Conservation (phyloP, 2,888 invertebrate species). For the Cerceris rybyensis region DNA sequence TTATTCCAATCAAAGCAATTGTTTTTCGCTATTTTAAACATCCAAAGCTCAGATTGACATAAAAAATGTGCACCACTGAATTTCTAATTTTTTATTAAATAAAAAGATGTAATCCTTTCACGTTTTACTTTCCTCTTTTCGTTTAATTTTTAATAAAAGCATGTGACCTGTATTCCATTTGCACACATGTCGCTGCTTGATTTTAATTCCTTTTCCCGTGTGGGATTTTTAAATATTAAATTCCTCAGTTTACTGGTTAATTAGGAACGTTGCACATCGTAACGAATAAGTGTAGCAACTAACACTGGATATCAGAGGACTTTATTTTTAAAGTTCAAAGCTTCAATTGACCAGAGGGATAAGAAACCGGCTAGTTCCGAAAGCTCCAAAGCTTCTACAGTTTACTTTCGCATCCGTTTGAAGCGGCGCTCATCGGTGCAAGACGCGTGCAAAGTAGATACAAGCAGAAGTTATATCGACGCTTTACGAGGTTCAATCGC, state of each 20-base stretch:
- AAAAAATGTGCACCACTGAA: too few relatives aligned
- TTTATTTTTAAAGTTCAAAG: conserved; percentile 47
- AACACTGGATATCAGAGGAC: background rate
- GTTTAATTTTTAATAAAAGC: too few relatives aligned
- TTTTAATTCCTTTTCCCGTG: too few relatives aligned
- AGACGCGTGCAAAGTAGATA: conserved; percentile 6
- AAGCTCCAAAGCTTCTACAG: conserved; percentile 26
- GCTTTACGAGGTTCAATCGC: conserved; percentile 23
- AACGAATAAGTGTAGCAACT: conserved; percentile 23
- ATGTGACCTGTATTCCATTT: too few relatives aligned
- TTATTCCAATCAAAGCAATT: too few relatives aligned
- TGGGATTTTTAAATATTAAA: too few relatives aligned
- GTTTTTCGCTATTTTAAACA: too few relatives aligned
- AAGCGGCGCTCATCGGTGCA: conserved; percentile 43
- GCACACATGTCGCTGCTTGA: too few relatives aligned
- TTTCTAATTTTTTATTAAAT: too few relatives aligned
- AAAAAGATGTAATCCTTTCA: too few relatives aligned
- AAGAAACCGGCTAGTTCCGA: conserved; percentile 2
- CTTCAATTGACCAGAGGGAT: conserved; percentile 7
- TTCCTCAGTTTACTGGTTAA: conserved; percentile 25
- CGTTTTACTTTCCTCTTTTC: too few relatives aligned
- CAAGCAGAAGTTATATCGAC: background rate
- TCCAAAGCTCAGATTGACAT: too few relatives aligned
- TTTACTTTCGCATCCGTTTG: conserved; percentile 53
- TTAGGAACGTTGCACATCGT: conserved; percentile 39